Evolutionary conservation across 1,140 invertebrate genomes (phyloP).

Genomic region (Nasonia vitripennis): DNA sequence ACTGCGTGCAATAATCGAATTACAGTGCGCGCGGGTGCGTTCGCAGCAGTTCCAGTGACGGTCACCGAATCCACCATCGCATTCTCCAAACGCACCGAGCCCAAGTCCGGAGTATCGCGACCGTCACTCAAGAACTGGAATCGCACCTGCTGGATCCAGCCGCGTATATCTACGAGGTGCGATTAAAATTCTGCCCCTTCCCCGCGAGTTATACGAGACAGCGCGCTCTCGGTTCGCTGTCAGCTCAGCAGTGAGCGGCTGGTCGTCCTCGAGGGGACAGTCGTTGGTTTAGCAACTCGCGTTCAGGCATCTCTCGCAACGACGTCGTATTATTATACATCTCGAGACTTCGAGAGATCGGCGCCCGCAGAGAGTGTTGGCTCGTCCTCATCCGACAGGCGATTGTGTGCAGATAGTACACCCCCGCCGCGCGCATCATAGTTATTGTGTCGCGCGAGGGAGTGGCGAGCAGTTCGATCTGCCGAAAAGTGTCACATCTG

Average conservation of each 20-base stretch:
- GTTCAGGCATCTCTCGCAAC: neutral
- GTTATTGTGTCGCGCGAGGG: neutral
- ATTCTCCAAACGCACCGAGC: too few relatives aligned
- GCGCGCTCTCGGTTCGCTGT: neutral
- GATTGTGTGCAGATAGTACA: too few relatives aligned
- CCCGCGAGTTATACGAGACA: neutral
- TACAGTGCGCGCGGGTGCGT: too few relatives aligned
- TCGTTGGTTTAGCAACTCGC: neutral
- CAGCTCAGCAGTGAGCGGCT: neutral
- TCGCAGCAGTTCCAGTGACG: too few relatives aligned
- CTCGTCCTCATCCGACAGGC: too few relatives aligned
- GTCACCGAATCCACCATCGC: too few relatives aligned
- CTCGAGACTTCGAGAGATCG: too few relatives aligned
- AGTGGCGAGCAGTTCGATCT: neutral
- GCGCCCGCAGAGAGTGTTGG: too few relatives aligned
- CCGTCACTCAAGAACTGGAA: too few relatives aligned
- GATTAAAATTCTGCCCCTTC: neutral
- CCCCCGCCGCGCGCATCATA: too few relatives aligned
- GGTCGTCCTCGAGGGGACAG: neutral
- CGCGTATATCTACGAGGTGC: neutral
- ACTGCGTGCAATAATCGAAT: too few relatives aligned
- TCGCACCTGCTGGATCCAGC: neutral
- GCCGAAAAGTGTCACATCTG: conserved; percentile 3
- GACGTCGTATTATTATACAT: neutral
- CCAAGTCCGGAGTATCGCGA: too few relatives aligned